Conservation (phyloP, 2,113 vertebrate species). For the Danionella cerebrum region DNA sequence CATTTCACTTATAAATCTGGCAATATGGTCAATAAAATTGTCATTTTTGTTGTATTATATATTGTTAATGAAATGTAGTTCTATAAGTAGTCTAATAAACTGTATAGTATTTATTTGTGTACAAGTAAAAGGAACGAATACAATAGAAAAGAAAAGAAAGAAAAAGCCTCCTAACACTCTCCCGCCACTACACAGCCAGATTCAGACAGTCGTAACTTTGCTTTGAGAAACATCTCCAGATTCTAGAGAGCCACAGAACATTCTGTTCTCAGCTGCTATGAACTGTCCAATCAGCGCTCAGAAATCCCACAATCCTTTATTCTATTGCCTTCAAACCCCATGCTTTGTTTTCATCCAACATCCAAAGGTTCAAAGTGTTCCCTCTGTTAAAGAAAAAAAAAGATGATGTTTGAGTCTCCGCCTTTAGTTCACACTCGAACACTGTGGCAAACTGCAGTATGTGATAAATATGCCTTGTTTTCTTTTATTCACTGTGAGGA, state of each 20-base stretch:
- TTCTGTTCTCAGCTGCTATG: constrained; percentile 46
- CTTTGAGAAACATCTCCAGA: constrained; percentile 21
- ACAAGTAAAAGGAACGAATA: no score
- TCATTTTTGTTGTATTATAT: no score
- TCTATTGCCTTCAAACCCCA: not conserved
- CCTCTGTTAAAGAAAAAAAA: not conserved
- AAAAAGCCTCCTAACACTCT: constrained; percentile 41
- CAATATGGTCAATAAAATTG: no score
- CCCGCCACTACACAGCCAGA: constrained; percentile 40
- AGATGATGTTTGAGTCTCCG: not conserved
- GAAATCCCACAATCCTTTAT: constrained; percentile 24
- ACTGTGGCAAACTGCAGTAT: not conserved
- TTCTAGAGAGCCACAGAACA: constrained; percentile 40
- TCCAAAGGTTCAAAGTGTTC: constrained; percentile 26
- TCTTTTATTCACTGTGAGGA: no score
- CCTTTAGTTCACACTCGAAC: not conserved
- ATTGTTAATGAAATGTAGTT: no score
- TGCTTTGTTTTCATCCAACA: not conserved
- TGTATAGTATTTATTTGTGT: no score
- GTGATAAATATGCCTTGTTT: no score
- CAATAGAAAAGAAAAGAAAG: constrained; percentile 33
- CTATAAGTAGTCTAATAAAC: no score
- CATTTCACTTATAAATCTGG: no score
- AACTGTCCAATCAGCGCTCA: constrained; percentile 24
- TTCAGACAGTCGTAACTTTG: not conserved